phyloP scores from a whole-genome alignment of 2,113 vertebrate species.

The Macrotis lagotis region DNA sequence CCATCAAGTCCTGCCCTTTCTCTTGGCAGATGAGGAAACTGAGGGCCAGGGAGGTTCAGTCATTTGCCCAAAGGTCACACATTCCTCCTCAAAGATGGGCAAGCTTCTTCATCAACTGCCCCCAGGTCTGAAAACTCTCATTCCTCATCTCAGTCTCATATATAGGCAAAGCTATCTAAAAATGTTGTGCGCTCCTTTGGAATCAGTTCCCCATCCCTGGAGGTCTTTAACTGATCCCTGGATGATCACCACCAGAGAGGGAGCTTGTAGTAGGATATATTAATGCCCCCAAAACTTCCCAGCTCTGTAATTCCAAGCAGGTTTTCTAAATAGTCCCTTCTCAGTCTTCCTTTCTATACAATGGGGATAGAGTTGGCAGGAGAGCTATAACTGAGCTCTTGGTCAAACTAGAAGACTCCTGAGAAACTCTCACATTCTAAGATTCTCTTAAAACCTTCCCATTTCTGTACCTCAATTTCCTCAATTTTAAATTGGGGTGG shows the following conservation, averaged over 20 bases:
- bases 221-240: neutral
- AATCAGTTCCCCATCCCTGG: neutral
- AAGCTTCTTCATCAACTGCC: neutral
- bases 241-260: neutral
- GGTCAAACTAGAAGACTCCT: neutral
- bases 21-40: neutral
- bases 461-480: neutral
- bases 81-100: neutral
- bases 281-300: fast-evolving
- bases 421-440: neutral
- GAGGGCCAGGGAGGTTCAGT: neutral
- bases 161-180: neutral
- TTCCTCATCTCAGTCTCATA: neutral
- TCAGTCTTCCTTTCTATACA: neutral
- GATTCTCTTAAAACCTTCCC: neutral
- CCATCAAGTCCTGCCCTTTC: neutral
- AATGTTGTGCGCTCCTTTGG: neutral
- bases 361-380: neutral
- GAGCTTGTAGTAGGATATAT: neutral
- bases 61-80: neutral
- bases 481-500: neutral
- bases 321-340: neutral
- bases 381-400: neutral
- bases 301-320: neutral
- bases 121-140: neutral